phyloP scores from a whole-genome alignment of 2,888 invertebrate genomes.

The Sthenelais limicola region DNA sequence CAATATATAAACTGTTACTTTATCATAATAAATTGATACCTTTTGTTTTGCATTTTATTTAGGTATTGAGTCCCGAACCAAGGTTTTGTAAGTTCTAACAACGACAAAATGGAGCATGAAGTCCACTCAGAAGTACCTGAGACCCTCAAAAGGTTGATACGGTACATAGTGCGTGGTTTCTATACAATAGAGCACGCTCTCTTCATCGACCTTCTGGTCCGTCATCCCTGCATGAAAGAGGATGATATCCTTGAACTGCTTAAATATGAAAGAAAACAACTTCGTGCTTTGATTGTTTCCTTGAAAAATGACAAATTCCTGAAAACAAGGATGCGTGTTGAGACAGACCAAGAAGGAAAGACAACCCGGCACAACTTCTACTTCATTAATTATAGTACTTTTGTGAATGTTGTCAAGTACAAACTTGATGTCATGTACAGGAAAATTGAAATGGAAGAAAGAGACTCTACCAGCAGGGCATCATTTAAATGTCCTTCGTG shows the following conservation, averaged over 20 bases:
- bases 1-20: too few relatives aligned
- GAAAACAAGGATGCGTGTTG: conserved; percentile 85
- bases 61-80: not conserved
- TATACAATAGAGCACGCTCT: conserved; percentile 94
- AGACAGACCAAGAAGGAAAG: conserved; percentile 94
- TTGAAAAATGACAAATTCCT: conserved; percentile 91
- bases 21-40: too few relatives aligned
- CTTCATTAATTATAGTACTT: conserved; percentile 95
- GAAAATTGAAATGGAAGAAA: conserved; percentile 94
- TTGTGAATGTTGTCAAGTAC: conserved; percentile 98
- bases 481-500: conserved; percentile 95
- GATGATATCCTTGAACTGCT: conserved; percentile 84
- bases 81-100: not conserved
- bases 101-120: conserved; percentile 60
- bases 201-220: conserved; percentile 94
- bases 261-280: conserved; percentile 93
- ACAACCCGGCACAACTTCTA: conserved; percentile 97
- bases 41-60: not conserved
- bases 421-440: conserved; percentile 96
- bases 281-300: conserved; percentile 83
- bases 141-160: conserved; percentile 88
- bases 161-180: conserved; percentile 93
- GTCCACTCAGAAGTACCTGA: conserved; percentile 90
- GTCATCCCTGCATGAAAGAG: conserved; percentile 86
- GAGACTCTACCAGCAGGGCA: conserved; percentile 94